These are phyloP conservation scores for Alviniconcha strummeri DNA, from an alignment of 2,888 invertebrate species.

Conservation along the genomic window DNA sequence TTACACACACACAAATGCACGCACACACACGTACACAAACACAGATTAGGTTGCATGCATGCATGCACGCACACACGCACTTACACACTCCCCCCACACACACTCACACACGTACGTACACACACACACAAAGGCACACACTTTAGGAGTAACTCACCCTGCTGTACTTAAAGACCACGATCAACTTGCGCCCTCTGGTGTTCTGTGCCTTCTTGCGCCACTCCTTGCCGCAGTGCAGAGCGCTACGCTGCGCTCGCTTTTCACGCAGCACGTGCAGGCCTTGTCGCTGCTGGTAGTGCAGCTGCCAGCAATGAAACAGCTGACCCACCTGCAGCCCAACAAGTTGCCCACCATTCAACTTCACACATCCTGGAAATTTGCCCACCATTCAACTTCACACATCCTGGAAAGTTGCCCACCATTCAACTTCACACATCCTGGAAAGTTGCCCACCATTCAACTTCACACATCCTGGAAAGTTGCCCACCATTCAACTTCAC, in stretches of 20 bases:
- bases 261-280: conserved; percentile 46
- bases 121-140: too few relatives aligned
- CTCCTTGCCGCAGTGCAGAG: conserved; percentile 45
- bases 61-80: too few relatives aligned
- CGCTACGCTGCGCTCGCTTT: conserved; percentile 43
- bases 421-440: too few relatives aligned
- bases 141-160: conserved; percentile 39
- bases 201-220: conserved; percentile 56
- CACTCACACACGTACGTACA: not conserved
- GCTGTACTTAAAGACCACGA: conserved; percentile 44
- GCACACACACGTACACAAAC: too few relatives aligned
- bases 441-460: too few relatives aligned
- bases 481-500: too few relatives aligned
- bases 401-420: too few relatives aligned
- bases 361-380: too few relatives aligned
- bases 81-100: not conserved
- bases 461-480: too few relatives aligned
- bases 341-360: not conserved
- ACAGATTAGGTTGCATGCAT: too few relatives aligned
- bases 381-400: too few relatives aligned
- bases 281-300: conserved; percentile 40
- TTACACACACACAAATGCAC: not conserved
- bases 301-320: conserved; percentile 51
- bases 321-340: conserved; percentile 44
- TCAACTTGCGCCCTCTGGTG: conserved; percentile 45